phyloP scores from a whole-genome alignment of 2,113 vertebrate genomes.

The Aptenodytes patagonicus region DNA sequence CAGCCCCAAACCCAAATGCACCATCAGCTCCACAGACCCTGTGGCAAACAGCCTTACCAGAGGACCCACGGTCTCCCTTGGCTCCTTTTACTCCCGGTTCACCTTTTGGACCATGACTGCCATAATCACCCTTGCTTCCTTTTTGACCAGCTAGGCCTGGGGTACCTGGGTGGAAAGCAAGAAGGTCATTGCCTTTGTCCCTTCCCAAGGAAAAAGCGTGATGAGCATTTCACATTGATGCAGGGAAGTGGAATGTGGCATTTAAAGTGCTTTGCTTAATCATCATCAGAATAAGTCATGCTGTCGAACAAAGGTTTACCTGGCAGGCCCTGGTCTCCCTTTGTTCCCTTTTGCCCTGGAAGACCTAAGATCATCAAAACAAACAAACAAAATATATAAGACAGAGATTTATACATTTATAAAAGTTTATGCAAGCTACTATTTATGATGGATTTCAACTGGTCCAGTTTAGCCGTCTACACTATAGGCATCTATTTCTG shows the following conservation, averaged over 20 bases:
- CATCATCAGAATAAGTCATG: not conserved
- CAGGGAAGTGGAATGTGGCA: not conserved
- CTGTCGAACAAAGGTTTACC: slow-evolving; percentile 52
- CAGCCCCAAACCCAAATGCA: not conserved
- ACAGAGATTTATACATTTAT: slow-evolving; percentile 14
- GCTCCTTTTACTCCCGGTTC: slow-evolving; percentile 27
- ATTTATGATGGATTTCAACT: not conserved
- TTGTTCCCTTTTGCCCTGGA: slow-evolving; percentile 67
- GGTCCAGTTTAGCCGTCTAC: slow-evolving; percentile 7
- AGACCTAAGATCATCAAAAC: slow-evolving; percentile 59
- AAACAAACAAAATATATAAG: not conserved
- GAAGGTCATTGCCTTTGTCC: not conserved
- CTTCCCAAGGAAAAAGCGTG: not conserved
- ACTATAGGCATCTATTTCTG: not conserved
- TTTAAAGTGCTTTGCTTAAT: not conserved
- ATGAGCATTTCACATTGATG: not conserved
- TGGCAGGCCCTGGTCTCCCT: slow-evolving; percentile 53
- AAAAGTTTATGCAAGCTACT: not conserved
- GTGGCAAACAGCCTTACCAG: slow-evolving; percentile 25
- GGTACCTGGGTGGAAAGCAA: not conserved
- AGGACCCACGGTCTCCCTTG: not conserved
- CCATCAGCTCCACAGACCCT: not conserved
- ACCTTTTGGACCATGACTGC: slow-evolving; percentile 11
- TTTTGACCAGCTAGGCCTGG: not conserved
- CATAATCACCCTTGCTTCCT: slow-evolving; percentile 31